Conservation (phyloP, 2,113 vertebrate species). For the Alligator sinensis region DNA sequence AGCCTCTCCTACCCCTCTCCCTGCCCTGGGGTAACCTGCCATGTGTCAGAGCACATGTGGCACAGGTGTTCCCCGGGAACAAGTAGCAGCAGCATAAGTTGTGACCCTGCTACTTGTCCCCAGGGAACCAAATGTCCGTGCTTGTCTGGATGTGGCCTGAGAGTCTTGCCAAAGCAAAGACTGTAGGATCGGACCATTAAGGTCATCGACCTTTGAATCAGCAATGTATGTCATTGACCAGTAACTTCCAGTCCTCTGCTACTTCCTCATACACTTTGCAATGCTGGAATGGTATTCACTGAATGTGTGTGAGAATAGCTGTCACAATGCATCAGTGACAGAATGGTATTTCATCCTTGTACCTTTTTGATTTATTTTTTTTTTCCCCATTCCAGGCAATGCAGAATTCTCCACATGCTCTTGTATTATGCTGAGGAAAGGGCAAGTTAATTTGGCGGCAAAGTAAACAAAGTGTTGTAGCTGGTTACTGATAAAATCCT, state of each 20-base stretch:
- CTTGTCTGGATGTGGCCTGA: background rate
- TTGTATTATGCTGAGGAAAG: background rate
- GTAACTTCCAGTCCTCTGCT: slow-evolving; percentile 53
- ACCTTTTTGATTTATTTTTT: background rate
- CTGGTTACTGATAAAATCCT: background rate
- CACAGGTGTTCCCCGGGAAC: too few relatives aligned
- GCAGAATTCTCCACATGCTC: background rate
- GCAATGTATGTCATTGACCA: background rate
- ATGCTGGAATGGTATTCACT: background rate
- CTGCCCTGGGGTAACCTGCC: too few relatives aligned
- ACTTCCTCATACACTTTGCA: slow-evolving; percentile 53
- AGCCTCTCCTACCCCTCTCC: too few relatives aligned
- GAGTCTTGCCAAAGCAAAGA: background rate
- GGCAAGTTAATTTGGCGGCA: background rate
- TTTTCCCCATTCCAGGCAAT: background rate
- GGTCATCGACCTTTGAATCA: slow-evolving; percentile 13
- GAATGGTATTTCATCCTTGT: slow-evolving; percentile 69
- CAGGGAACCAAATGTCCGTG: too few relatives aligned
- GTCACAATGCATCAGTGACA: slow-evolving; percentile 65
- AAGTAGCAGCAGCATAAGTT: too few relatives aligned
- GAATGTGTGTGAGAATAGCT: slow-evolving; percentile 46
- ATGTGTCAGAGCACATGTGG: too few relatives aligned
- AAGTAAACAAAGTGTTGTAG: background rate
- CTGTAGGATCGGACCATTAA: background rate
- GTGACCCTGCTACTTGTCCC: too few relatives aligned